These are phyloP conservation scores for Sebastes taczanowskii DNA, from an alignment of 2,797 vertebrate species.

Conservation along the genomic window DNA sequence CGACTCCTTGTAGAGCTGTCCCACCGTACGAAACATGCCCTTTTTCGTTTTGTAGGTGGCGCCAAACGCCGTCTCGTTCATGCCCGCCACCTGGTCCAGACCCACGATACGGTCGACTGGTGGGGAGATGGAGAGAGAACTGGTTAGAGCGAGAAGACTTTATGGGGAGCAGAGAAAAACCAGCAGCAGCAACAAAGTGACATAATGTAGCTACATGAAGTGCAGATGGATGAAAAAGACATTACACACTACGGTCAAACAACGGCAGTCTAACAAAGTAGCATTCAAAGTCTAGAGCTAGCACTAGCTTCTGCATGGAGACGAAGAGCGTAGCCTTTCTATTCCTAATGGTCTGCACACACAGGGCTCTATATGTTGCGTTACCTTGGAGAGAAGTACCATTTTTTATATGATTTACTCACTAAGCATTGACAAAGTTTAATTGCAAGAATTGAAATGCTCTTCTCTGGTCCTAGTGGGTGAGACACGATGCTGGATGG, in stretches of 20 bases:
- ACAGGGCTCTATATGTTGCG: neutral
- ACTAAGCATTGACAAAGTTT: neutral
- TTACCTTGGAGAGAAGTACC: neutral
- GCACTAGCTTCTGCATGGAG: constrained; percentile 12
- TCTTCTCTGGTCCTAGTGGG: neutral
- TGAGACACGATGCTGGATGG: neutral
- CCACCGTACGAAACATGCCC: constrained; percentile 97
- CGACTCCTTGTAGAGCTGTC: constrained; percentile 98
- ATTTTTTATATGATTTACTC: neutral
- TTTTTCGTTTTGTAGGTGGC: constrained; percentile 97
- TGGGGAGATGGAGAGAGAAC: constrained; percentile 7
- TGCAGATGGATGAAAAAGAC: constrained; percentile 58
- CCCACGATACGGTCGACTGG: constrained; percentile 97
- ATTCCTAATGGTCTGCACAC: neutral
- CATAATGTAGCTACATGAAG: constrained; percentile 37
- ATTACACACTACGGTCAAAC: constrained; percentile 22
- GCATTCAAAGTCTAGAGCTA: constrained; percentile 22
- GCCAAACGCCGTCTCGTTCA: constrained; percentile 96
- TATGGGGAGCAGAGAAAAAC: neutral
- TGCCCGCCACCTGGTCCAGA: constrained; percentile 96
- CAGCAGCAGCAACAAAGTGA: constrained; percentile 18
- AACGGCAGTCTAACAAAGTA: constrained; percentile 26
- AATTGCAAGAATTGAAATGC: neutral
- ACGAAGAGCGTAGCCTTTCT: neutral
- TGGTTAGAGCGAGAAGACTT: constrained; percentile 3